Conservation (phyloP, 1,140 invertebrate genomes). For the Listronotus bonariensis region DNA sequence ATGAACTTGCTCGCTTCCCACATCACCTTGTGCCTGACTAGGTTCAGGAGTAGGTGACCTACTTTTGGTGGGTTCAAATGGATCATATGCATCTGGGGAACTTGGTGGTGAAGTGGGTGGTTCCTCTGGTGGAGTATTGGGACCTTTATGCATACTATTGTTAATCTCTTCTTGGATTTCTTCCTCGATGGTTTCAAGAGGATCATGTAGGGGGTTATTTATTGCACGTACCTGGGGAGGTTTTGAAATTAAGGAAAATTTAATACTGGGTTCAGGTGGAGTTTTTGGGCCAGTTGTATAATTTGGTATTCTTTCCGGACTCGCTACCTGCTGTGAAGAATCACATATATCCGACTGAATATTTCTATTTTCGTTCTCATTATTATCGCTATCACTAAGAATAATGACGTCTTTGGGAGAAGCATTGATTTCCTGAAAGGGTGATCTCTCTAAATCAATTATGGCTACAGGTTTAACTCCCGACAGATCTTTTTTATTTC, state of each 20-base stretch:
- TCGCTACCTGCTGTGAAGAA: slow-evolving; percentile 50
- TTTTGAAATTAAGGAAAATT: slow-evolving; percentile 68
- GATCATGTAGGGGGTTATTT: slow-evolving; percentile 67
- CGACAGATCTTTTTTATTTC: slow-evolving; percentile 52
- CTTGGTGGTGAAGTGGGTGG: slow-evolving; percentile 66
- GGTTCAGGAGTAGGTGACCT: slow-evolving; percentile 63
- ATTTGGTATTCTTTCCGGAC: slow-evolving; percentile 46
- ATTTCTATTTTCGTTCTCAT: slow-evolving; percentile 54
- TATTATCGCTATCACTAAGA: slow-evolving; percentile 79
- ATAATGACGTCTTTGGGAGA: slow-evolving; percentile 81
- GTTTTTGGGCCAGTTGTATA: slow-evolving; percentile 69
- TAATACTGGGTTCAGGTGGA: slow-evolving; percentile 73
- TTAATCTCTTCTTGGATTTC: slow-evolving; percentile 58
- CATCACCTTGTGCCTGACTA: slow-evolving; percentile 46
- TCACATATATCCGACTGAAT: slow-evolving; percentile 39
- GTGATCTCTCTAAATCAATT: slow-evolving; percentile 81
- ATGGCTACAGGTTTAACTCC: slow-evolving; percentile 78
- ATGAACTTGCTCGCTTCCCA: slow-evolving; percentile 18
- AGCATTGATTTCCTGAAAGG: slow-evolving; percentile 77
- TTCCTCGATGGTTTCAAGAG: slow-evolving; percentile 55
- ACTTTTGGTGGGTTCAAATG: slow-evolving; percentile 85
- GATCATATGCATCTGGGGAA: slow-evolving; percentile 81
- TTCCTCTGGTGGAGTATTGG: slow-evolving; percentile 69
- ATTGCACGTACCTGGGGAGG: slow-evolving; percentile 63
- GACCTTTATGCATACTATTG: slow-evolving; percentile 56